These are phyloP conservation scores for Tribolium madens DNA, from an alignment of 1,140 invertebrate genomes.

Conservation along the genomic window DNA sequence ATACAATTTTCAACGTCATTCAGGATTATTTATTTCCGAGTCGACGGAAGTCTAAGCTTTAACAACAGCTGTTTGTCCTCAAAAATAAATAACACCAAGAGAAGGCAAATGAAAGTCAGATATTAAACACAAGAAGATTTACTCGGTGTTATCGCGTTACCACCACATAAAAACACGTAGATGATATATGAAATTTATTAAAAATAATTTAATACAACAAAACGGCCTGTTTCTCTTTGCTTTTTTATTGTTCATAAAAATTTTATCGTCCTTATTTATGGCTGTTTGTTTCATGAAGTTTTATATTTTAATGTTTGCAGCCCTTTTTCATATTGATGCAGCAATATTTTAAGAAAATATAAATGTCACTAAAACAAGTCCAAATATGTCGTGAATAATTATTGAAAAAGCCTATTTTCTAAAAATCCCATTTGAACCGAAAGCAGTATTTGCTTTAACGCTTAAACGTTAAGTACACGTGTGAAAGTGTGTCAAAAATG, in stretches of 20 bases:
- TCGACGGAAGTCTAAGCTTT: background rate
- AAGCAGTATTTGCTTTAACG: background rate
- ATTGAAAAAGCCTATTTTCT: background rate
- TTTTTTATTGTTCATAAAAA: conserved; percentile 36
- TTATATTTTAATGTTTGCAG: conserved; percentile 8
- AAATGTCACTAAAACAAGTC: conserved; percentile 4
- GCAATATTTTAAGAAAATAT: conserved; percentile 16
- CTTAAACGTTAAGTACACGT: conserved; percentile 1
- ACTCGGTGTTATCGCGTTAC: conserved; percentile 31
- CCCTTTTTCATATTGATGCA: background rate
- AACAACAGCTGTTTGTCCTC: background rate
- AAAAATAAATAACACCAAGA: background rate
- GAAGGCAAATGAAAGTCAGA: conserved; percentile 13
- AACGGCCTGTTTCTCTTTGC: conserved; percentile 10
- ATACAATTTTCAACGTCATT: background rate
- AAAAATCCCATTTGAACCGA: too few species aligned
- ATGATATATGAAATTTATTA: conserved; percentile 36
- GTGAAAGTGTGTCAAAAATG: conserved; percentile 32
- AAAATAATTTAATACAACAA: conserved; percentile 32
- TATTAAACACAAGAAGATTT: conserved; percentile 24
- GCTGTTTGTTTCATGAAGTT: conserved; percentile 11
- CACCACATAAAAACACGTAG: conserved; percentile 25
- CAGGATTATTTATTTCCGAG: too few species aligned
- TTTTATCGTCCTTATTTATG: conserved; percentile 13
- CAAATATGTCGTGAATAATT: background rate